Percentiles rank a stretch among this genome's conserved stretches.
Conservation (phyloP, 2,113 vertebrate genomes). For the human region GRCh38 chr12:97627501-97628000, state of each 20-base stretch:
- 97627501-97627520: background rate
- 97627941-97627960: background rate
- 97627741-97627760: background rate
- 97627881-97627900: background rate
- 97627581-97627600: background rate
- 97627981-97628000: background rate
- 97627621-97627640: background rate
- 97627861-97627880: background rate
- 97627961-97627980: background rate
- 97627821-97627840: background rate
- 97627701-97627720: background rate
- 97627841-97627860: background rate
- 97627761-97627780: background rate
- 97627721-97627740: background rate
- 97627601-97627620: background rate
- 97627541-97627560: background rate
- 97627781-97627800: background rate
- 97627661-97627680: background rate
- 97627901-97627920: background rate
- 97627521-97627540: background rate
- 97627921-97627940: background rate
- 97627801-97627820: background rate
- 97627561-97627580: background rate
- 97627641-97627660: background rate
- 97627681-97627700: background rate